These are phyloP conservation scores for Panthera uncia DNA, from an alignment of 2,113 vertebrate genomes.

Conservation along the genomic window DNA sequence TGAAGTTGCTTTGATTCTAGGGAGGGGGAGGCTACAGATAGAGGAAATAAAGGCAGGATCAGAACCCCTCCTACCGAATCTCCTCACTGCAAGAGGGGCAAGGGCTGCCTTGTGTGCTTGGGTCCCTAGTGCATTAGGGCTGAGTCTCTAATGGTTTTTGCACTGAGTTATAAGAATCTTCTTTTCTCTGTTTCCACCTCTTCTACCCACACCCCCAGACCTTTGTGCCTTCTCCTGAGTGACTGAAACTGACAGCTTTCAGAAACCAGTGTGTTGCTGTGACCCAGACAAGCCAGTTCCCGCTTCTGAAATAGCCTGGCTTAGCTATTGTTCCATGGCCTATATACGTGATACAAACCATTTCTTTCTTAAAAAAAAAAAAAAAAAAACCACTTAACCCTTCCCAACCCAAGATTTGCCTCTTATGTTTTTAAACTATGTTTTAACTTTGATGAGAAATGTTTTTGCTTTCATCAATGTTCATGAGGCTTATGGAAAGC, in stretches of 20 bases:
- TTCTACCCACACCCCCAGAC: not conserved
- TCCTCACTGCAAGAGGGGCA: not conserved
- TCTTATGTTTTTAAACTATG: not conserved
- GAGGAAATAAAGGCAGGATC: not conserved
- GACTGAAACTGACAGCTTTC: not conserved
- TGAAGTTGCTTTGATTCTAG: not conserved
- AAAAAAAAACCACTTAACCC: conserved; percentile 24
- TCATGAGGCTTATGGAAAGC: not conserved
- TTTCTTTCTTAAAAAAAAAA: not conserved
- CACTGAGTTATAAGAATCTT: not conserved
- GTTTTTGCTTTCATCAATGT: not conserved
- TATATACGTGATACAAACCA: not conserved
- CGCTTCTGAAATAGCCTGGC: not conserved
- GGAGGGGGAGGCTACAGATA: not conserved
- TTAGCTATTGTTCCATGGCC: not conserved
- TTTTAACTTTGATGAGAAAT: not conserved
- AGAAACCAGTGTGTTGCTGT: not conserved
- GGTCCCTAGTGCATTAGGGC: not conserved
- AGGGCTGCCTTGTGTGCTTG: not conserved
- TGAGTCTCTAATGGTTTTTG: not conserved
- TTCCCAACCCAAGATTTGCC: conserved; percentile 13
- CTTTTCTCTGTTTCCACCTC: not conserved
- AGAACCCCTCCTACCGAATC: not conserved
- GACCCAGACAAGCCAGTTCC: not conserved
- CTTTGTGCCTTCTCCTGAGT: not conserved